These are phyloP conservation scores for Ameiurus melas DNA, from an alignment of 2,113 vertebrate species.

Conservation along the genomic window DNA sequence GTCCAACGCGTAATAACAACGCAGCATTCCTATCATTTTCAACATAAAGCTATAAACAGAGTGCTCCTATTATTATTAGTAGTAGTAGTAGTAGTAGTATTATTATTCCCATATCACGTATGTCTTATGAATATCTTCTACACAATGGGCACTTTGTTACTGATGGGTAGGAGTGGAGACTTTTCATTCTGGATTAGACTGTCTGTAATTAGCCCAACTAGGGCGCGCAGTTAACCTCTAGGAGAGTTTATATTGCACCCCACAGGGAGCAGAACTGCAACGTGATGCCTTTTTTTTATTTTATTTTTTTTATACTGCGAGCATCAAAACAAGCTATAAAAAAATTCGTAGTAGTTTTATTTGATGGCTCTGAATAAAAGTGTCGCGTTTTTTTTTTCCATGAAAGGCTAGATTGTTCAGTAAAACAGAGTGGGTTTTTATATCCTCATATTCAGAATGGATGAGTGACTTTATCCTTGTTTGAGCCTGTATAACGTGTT, in stretches of 20 bases:
- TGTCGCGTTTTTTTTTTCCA: not conserved
- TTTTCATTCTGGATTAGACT: constrained; percentile 12
- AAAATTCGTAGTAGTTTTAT: not conserved
- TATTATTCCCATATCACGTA: not conserved
- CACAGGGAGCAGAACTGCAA: not conserved
- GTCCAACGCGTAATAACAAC: not conserved
- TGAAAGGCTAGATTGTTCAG: not conserved
- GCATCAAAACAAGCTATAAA: constrained; percentile 27
- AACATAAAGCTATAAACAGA: not conserved
- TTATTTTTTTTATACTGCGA: not conserved
- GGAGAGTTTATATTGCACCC: not conserved
- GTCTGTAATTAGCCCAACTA: not conserved
- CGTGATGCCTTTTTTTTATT: not conserved
- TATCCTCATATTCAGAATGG: not conserved
- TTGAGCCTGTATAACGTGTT: not conserved
- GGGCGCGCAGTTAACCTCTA: not conserved
- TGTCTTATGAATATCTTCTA: not conserved
- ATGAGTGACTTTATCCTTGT: not conserved
- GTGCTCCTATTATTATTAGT: constrained; percentile 16
- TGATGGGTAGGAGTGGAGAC: not conserved
- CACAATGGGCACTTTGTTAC: constrained; percentile 21
- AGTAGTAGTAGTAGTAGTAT: constrained; percentile 24
- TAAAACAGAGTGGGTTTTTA: not conserved
- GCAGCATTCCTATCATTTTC: not conserved
- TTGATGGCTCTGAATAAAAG: not conserved